A percentile compares a stretch with the other conserved stretches of the same genome.
These are phyloP conservation scores for Apoda limacodes DNA, from an alignment of 2,888 invertebrate species.

Conservation along the genomic window DNA sequence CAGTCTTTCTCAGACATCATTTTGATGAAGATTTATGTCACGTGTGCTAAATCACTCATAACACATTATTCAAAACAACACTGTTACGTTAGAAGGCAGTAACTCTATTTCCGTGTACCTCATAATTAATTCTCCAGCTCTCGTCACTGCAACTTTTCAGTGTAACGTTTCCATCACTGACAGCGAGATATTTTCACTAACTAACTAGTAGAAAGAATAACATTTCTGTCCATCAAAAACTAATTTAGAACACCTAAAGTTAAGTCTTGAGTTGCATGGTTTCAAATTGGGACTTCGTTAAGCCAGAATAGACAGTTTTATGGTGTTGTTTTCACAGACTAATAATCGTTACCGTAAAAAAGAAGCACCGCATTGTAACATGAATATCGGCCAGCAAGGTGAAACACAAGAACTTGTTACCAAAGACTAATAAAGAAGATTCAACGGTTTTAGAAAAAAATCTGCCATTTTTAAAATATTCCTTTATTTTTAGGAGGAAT, in stretches of 20 bases:
- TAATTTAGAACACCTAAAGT: slow-evolving; percentile 35
- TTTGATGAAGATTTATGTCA: slow-evolving; percentile 52
- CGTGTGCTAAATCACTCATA: slow-evolving; percentile 41
- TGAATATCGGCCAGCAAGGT: too few species aligned
- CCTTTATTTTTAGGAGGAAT: too few species aligned
- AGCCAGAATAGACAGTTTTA: slow-evolving; percentile 5
- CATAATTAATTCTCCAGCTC: slow-evolving; percentile 38
- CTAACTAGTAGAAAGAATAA: slow-evolving; percentile 47
- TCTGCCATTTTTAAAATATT: too few species aligned
- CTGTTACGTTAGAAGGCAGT: slow-evolving; percentile 21
- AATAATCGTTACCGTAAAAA: neutral
- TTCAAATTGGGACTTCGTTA: slow-evolving; percentile 24
- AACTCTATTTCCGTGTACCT: slow-evolving; percentile 40
- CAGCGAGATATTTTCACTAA: slow-evolving; percentile 45
- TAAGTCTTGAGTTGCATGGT: slow-evolving; percentile 18
- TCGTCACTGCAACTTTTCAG: slow-evolving; percentile 49
- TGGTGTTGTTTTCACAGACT: neutral
- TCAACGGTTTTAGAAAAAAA: too few species aligned
- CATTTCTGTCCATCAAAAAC: slow-evolving; percentile 50
- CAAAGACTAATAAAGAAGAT: too few species aligned
- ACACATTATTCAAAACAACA: slow-evolving; percentile 40
- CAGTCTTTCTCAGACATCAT: slow-evolving; percentile 25
- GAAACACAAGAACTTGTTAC: too few species aligned
- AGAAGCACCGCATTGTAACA: too few species aligned
- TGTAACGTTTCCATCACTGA: slow-evolving; percentile 51